A percentile compares a stretch with the other conserved stretches of the same genome.
Conservation (phyloP, 2,888 invertebrate genomes). For the Macaria notata region DNA sequence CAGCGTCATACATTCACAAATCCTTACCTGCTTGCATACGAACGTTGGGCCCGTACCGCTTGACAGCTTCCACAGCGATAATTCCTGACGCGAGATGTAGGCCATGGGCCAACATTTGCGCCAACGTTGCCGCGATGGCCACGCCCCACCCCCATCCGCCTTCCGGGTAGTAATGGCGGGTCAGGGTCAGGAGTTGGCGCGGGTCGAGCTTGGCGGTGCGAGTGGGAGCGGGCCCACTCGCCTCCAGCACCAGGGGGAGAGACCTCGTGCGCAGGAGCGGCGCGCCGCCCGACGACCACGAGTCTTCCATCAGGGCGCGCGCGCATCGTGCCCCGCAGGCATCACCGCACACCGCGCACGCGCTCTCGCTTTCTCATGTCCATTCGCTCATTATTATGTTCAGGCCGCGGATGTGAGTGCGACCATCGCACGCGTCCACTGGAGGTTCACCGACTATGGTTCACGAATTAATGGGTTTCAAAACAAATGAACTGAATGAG, state of each 20-base stretch:
- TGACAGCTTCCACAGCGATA: conserved; percentile 81
- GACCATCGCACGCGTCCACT: conserved; percentile 21
- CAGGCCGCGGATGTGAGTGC: conserved; percentile 9
- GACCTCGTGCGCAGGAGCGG: conserved; percentile 86
- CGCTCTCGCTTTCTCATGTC: conserved; percentile 61
- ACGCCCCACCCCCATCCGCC: conserved; percentile 95
- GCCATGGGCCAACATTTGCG: conserved; percentile 89
- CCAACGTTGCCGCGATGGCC: conserved; percentile 86
- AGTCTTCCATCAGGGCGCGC: conserved; percentile 79
- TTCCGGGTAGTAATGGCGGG: conserved; percentile 93
- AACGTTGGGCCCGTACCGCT: conserved; percentile 82
- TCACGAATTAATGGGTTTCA: no score
- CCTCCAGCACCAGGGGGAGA: conserved; percentile 84
- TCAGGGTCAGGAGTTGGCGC: conserved; percentile 84
- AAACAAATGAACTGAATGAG: neutral
- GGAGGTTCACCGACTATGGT: conserved; percentile 19
- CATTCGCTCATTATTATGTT: conserved; percentile 47
- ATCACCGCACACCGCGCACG: conserved; percentile 64
- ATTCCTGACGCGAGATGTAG: conserved; percentile 86
- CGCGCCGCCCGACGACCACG: conserved; percentile 81
- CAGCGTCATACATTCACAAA: no score
- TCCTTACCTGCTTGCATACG: conserved; percentile 85
- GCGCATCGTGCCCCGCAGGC: conserved; percentile 72
- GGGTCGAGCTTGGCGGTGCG: conserved; percentile 78
- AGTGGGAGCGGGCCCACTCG: conserved; percentile 71